Evolutionary conservation across 2,113 vertebrate species (phyloP).

Genomic region (Vicugna pacos): DNA sequence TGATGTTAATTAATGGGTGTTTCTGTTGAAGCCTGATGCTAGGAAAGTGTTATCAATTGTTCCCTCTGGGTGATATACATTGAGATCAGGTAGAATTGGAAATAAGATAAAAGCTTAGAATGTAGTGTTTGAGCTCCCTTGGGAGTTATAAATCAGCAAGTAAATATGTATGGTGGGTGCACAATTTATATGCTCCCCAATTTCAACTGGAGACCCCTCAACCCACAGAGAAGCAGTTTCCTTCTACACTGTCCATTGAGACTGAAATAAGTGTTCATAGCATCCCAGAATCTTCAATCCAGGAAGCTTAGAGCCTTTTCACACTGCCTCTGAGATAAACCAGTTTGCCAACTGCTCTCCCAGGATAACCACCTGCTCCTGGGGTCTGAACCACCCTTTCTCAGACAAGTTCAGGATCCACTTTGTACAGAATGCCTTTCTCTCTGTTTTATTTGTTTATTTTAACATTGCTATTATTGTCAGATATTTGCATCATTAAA

Average conservation of each 20-base stretch:
- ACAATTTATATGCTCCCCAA: not conserved
- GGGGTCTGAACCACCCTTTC: not conserved
- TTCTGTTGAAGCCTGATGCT: not conserved
- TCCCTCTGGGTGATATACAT: not conserved
- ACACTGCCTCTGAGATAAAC: slow-evolving; percentile 39
- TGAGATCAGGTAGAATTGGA: not conserved
- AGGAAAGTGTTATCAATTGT: not conserved
- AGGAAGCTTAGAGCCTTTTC: slow-evolving; percentile 11
- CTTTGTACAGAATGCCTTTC: not conserved
- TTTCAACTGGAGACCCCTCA: not conserved
- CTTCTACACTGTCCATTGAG: not conserved
- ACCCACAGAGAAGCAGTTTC: not conserved
- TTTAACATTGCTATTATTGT: not conserved
- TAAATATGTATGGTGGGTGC: not conserved
- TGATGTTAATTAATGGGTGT: not conserved
- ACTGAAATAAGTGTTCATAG: not conserved
- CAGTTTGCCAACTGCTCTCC: slow-evolving; percentile 37
- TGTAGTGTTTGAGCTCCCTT: not conserved
- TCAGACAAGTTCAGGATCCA: not conserved
- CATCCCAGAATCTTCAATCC: not conserved
- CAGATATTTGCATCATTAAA: not conserved
- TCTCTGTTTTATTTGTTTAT: not conserved
- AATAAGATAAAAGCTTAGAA: not conserved
- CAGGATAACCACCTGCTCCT: slow-evolving; percentile 47
- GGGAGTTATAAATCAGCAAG: not conserved